Conservation (phyloP, 2,113 vertebrate genomes). For the Anarhynchus alexandrinus region DNA sequence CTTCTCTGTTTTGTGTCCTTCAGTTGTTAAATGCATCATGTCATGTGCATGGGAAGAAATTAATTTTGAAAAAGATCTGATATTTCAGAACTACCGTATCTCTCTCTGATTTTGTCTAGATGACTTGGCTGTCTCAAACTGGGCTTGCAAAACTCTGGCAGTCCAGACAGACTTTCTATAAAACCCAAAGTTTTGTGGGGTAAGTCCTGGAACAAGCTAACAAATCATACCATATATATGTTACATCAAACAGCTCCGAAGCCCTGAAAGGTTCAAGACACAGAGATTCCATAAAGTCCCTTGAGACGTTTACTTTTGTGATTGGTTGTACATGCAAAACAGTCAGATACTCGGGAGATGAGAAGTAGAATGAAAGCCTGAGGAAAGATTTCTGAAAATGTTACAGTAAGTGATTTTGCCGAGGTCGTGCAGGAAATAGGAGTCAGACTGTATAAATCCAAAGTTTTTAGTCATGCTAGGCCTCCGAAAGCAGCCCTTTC, state of each 20-base stretch:
- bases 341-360: constrained; percentile 2
- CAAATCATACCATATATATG: not conserved
- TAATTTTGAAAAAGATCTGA: not conserved
- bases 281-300: not conserved
- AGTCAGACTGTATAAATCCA: constrained; percentile 8
- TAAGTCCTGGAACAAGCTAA: not conserved
- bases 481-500: not conserved
- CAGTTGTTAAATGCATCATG: not conserved
- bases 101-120: not conserved
- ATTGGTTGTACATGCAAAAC: not conserved
- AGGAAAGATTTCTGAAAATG: constrained; percentile 46
- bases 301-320: not conserved
- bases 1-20: not conserved
- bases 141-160: not conserved
- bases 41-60: not conserved
- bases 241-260: not conserved
- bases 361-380: constrained; percentile 27
- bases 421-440: not conserved
- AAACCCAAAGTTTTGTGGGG: not conserved
- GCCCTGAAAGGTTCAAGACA: not conserved
- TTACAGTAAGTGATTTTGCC: constrained; percentile 37
- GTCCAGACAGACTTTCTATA: not conserved
- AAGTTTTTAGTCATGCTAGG: not conserved
- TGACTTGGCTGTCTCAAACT: not conserved
- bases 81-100: not conserved